phyloP scores from a whole-genome alignment of 1,140 invertebrate genomes.

The Drosophila bocqueti region DNA sequence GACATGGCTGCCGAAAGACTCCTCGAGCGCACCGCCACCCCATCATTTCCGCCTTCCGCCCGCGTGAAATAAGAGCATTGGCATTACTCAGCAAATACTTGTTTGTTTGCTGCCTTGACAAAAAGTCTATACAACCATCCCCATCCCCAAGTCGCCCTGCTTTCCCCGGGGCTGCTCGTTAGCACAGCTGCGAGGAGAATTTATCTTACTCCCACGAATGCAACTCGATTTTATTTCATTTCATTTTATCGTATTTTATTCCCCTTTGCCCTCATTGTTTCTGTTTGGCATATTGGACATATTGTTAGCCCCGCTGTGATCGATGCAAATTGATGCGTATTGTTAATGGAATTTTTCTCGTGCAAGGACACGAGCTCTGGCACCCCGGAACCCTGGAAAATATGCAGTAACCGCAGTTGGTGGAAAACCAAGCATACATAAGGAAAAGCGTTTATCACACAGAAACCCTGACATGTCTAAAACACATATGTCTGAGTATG shows the following conservation, averaged over 20 bases:
- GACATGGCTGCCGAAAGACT: slow-evolving; percentile 35
- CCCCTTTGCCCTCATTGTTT: slow-evolving; percentile 43
- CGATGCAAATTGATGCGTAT: slow-evolving; percentile 83
- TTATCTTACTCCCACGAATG: slow-evolving; percentile 76
- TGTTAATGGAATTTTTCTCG: slow-evolving; percentile 64
- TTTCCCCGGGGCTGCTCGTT: slow-evolving; percentile 61
- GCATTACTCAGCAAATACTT: slow-evolving; percentile 73
- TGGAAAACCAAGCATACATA: slow-evolving; percentile 1
- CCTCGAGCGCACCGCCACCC: slow-evolving; percentile 10
- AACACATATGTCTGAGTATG: too few species aligned
- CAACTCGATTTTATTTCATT: slow-evolving; percentile 59
- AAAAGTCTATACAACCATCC: slow-evolving; percentile 26
- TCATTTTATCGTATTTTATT: slow-evolving; percentile 19
- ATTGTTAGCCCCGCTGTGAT: slow-evolving; percentile 76
- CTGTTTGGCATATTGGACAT: slow-evolving; percentile 68
- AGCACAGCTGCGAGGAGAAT: slow-evolving; percentile 74
- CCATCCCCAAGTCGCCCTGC: not conserved
- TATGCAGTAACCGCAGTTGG: slow-evolving; percentile 12
- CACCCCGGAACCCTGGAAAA: not conserved
- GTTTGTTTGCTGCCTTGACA: slow-evolving; percentile 55
- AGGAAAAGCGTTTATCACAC: not conserved
- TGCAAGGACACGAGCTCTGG: not conserved
- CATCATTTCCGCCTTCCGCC: slow-evolving; percentile 3
- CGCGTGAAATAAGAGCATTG: slow-evolving; percentile 54
- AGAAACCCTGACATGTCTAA: too few species aligned